Percentiles rank a stretch among this genome's conserved stretches.
Conservation (phyloP, 2,797 vertebrate species). For the Anableps anableps region DNA sequence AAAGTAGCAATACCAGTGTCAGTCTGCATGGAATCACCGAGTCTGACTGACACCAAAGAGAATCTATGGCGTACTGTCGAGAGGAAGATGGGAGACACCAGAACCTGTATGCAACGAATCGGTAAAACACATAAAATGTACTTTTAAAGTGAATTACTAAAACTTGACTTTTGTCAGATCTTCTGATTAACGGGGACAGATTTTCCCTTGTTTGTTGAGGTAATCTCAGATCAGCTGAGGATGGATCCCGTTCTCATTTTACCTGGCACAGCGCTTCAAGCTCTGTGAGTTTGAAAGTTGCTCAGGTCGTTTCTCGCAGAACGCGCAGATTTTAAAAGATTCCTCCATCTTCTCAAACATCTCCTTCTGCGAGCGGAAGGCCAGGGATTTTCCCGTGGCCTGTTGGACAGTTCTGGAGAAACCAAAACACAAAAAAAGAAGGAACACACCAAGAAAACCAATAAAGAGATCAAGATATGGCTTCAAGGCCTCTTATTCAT, state of each 20-base stretch:
- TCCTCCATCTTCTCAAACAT: slow-evolving; percentile 98
- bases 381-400: slow-evolving; percentile 61
- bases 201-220: background rate
- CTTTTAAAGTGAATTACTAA: background rate
- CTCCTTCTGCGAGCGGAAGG: slow-evolving; percentile 86
- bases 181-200: background rate
- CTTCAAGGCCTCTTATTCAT: background rate
- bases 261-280: slow-evolving; percentile 91
- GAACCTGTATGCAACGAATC: background rate
- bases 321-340: slow-evolving; percentile 87
- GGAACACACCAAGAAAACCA: background rate
- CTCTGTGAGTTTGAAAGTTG: slow-evolving; percentile 77
- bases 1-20: too few species aligned
- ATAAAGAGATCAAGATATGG: background rate
- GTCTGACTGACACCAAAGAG: too few species aligned
- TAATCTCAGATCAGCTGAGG: background rate
- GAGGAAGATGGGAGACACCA: too few species aligned
- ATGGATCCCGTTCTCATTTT: background rate
- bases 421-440: background rate
- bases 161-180: background rate
- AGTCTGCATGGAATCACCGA: too few species aligned
- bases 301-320: slow-evolving; percentile 84
- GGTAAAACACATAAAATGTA: background rate
- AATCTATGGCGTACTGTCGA: too few species aligned
- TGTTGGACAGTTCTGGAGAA: slow-evolving; percentile 76